These are phyloP conservation scores for Pseudococcus longispinus DNA, from an alignment of 2,888 invertebrate species.

Conservation along the genomic window DNA sequence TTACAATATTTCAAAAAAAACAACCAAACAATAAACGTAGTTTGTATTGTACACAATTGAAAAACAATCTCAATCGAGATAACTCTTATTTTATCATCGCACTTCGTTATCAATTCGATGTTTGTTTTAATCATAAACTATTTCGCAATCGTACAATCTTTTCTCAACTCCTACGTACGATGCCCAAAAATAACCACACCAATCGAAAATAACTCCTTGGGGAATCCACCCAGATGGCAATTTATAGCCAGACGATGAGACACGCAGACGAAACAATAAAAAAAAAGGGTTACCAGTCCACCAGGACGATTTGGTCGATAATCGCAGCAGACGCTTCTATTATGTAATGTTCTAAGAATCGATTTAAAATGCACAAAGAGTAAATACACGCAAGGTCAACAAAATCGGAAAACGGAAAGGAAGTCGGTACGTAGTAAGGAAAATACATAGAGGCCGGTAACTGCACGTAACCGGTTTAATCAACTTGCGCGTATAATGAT, in stretches of 20 bases:
- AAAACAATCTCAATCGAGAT: not conserved
- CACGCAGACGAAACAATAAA: not conserved
- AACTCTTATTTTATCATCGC: not conserved
- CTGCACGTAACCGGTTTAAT: constrained; percentile 36
- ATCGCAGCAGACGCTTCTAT: not conserved
- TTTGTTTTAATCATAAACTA: not conserved
- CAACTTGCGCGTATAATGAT: constrained; percentile 47
- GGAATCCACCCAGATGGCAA: not conserved
- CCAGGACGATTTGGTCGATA: not conserved
- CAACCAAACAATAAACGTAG: not conserved
- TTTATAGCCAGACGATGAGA: not conserved
- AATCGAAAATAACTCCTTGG: not conserved
- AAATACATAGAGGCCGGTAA: constrained; percentile 33
- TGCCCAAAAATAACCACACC: not conserved
- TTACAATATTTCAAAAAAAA: not conserved
- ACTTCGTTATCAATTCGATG: not conserved
- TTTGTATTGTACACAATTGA: not conserved
- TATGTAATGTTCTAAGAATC: constrained; percentile 16
- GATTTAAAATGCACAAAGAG: constrained; percentile 23
- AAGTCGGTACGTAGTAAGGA: constrained; percentile 33
- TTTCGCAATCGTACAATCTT: not conserved
- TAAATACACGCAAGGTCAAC: constrained; percentile 30
- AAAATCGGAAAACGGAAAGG: constrained; percentile 43
- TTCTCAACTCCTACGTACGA: not conserved
- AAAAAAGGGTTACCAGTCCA: not conserved